These are phyloP conservation scores for Listrodromus nycthemerus DNA, from an alignment of 2,888 invertebrate genomes.

Conservation along the genomic window DNA sequence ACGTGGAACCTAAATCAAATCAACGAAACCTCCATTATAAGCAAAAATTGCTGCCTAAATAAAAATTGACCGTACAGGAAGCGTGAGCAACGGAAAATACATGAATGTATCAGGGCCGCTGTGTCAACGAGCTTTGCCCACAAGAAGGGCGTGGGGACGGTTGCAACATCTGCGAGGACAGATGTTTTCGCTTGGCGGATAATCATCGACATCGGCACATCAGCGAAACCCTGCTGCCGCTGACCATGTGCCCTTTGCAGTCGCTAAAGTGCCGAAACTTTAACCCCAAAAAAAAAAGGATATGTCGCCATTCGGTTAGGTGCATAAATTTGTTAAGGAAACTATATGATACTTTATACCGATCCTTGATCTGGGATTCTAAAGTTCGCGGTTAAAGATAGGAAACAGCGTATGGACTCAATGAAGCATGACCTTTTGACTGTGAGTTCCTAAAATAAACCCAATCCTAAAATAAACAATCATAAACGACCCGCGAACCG, in stretches of 20 bases:
- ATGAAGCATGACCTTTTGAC: constrained; percentile 8
- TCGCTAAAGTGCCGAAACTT: constrained; percentile 22
- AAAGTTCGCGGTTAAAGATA: constrained; percentile 27
- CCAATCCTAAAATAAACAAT: constrained; percentile 6
- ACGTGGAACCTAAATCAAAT: constrained; percentile 22
- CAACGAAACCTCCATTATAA: constrained; percentile 1
- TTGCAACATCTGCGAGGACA: constrained; percentile 59
- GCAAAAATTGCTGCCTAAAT: background rate
- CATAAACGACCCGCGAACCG: background rate
- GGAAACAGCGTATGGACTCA: background rate
- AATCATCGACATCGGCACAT: constrained; percentile 53
- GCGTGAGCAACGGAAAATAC: background rate
- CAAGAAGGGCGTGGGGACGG: constrained; percentile 15
- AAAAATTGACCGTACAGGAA: background rate
- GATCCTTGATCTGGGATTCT: background rate
- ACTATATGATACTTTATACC: background rate
- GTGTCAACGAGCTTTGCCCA: constrained; percentile 5
- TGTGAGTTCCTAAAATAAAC: constrained; percentile 2
- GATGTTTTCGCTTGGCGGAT: constrained; percentile 58
- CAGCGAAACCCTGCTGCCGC: constrained; percentile 43
- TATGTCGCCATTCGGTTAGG: background rate
- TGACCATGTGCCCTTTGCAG: constrained; percentile 15
- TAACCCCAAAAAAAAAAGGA: constrained; percentile 10
- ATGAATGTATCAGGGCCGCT: background rate
- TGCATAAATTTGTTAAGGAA: constrained; percentile 21